phyloP scores from a whole-genome alignment of 2,113 vertebrate genomes.

The Anolis carolinensis region DNA sequence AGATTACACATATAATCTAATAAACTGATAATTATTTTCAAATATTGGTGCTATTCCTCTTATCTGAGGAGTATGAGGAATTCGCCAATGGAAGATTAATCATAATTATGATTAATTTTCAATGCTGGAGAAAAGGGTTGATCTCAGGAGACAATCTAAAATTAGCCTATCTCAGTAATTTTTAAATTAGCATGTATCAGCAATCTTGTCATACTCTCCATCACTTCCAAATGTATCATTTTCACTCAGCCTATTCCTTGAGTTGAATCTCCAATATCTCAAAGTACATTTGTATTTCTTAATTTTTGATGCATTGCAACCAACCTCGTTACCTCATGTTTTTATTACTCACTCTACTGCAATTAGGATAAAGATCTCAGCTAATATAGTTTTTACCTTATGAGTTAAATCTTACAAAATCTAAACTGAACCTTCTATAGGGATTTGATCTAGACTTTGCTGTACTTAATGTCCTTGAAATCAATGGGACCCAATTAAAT shows the following conservation, averaged over 20 bases:
- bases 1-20: conserved; percentile 15
- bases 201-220: conserved; percentile 2
- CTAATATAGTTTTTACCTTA: too few species aligned
- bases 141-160: not conserved
- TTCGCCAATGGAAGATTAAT: conserved; percentile 1
- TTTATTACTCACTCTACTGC: too few species aligned
- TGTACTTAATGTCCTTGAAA: too few species aligned
- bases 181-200: conserved; percentile 1
- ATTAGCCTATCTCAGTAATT: not conserved
- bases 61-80: not conserved
- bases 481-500: too few species aligned
- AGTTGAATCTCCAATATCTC: not conserved
- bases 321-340: too few species aligned
- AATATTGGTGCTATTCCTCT: not conserved
- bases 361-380: too few species aligned
- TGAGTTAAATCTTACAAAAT: too few species aligned
- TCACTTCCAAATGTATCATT: not conserved
- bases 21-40: conserved; percentile 13
- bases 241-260: not conserved
- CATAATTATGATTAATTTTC: not conserved
- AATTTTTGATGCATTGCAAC: not conserved
- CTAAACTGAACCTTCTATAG: too few species aligned
- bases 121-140: not conserved
- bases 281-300: not conserved
- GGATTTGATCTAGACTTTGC: too few species aligned